Conservation (phyloP, 1,140 invertebrate genomes). For the Colletes latitarsis region DNA sequence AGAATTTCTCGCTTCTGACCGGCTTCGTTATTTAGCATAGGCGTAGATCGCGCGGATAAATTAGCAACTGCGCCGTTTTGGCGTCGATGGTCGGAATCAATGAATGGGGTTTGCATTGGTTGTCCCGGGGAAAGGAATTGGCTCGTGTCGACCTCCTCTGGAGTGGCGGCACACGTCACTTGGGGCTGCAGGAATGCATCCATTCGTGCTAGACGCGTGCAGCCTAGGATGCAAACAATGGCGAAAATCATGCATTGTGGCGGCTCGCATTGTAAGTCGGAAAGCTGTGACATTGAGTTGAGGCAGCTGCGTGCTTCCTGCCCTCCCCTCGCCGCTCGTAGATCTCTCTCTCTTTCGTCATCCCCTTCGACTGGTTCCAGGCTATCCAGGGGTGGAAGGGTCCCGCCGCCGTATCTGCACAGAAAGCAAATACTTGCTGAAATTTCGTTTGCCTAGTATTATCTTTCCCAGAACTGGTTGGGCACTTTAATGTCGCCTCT, state of each 20-base stretch:
- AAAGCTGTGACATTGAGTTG: conserved; percentile 79
- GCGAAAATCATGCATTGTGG: conserved; percentile 79
- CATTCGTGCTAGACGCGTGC: conserved; percentile 71
- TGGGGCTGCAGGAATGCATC: conserved; percentile 48
- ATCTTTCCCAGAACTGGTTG: conserved; percentile 20
- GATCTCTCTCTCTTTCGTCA: conserved; percentile 16
- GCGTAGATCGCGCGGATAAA: too few relatives aligned
- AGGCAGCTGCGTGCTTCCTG: conserved; percentile 69
- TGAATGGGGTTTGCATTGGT: background rate
- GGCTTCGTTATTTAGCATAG: too few relatives aligned
- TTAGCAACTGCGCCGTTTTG: background rate
- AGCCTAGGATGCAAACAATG: conserved; percentile 73
- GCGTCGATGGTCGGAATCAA: conserved; percentile 6
- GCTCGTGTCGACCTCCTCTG: conserved; percentile 14
- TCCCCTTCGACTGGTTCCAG: conserved; percentile 49
- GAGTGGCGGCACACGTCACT: conserved; percentile 44
- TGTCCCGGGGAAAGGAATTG: conserved; percentile 3
- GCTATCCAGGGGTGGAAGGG: conserved; percentile 37
- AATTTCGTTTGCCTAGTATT: conserved; percentile 58
- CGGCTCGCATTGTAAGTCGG: conserved; percentile 71
- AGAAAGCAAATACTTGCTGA: conserved; percentile 53
- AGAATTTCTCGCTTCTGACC: too few relatives aligned
- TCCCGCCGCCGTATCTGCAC: conserved; percentile 34
- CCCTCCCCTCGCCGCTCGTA: conserved; percentile 26
- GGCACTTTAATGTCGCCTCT: background rate